A percentile compares a stretch with the other conserved stretches of the same genome.
phyloP scores from a whole-genome alignment of 2,113 vertebrate species.

The Micronisus gabar region DNA sequence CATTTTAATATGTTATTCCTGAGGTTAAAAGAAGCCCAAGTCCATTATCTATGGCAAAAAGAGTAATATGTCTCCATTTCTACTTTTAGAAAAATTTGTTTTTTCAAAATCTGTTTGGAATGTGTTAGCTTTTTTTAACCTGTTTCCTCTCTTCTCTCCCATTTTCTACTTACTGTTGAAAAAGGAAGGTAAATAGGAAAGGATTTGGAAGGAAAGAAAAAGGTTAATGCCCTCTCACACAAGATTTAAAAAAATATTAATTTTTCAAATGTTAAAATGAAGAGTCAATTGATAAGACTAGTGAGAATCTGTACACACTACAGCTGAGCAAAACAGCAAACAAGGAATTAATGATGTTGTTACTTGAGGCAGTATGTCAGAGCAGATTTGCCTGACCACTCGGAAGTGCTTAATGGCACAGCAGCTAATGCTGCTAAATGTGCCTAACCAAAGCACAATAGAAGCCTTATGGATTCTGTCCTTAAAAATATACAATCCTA shows the following conservation, averaged over 20 bases:
- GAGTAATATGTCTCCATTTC: not conserved
- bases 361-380: not conserved
- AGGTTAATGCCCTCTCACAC: not conserved
- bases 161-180: not conserved
- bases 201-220: not conserved
- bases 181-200: not conserved
- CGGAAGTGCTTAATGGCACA: accelerated
- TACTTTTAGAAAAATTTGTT: not conserved
- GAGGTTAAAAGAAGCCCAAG: slow-evolving; percentile 2
- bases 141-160: not conserved
- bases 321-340: not conserved
- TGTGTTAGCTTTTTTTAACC: not conserved
- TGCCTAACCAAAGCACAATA: not conserved
- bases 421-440: not conserved
- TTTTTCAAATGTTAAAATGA: not conserved
- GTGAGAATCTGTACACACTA: not conserved
- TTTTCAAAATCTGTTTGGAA: not conserved
- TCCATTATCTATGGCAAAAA: not conserved
- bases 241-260: not conserved
- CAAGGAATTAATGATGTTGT: not conserved
- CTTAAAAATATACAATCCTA: not conserved
- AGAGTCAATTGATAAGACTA: not conserved
- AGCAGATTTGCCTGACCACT: not conserved
- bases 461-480: not conserved
- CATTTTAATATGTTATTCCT: not conserved